Conservation (phyloP, 2,113 vertebrate species). For the Oncorhynchus clarkii region DNA sequence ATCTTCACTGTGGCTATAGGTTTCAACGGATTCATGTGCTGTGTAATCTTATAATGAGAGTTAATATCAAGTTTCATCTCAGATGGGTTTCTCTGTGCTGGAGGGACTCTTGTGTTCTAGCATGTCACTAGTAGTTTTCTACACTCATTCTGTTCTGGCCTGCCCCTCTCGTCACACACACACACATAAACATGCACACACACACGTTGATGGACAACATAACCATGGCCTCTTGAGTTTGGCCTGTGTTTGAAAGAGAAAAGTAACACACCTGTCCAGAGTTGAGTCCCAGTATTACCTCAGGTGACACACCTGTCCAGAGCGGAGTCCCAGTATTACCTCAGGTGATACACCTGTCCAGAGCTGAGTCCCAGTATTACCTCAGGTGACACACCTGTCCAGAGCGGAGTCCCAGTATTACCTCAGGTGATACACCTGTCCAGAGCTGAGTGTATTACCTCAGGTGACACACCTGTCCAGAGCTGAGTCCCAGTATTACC, state of each 20-base stretch:
- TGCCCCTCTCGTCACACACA: neutral
- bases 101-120: slow-evolving; percentile 32
- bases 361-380: too few relatives aligned
- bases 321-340: too few relatives aligned
- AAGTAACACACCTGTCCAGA: slow-evolving; percentile 61
- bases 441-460: too few relatives aligned
- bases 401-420: too few relatives aligned
- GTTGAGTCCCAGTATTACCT: slow-evolving; percentile 20
- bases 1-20: slow-evolving; percentile 33
- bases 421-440: too few relatives aligned
- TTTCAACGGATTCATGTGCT: slow-evolving; percentile 24
- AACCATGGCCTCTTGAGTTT: slow-evolving; percentile 32
- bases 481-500: too few relatives aligned
- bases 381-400: too few relatives aligned
- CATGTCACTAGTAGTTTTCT: slow-evolving; percentile 35
- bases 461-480: too few relatives aligned
- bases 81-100: slow-evolving; percentile 39
- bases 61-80: slow-evolving; percentile 32
- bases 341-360: too few relatives aligned
- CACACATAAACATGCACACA: too few relatives aligned
- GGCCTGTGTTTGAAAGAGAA: slow-evolving; percentile 40
- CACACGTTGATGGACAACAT: slow-evolving; percentile 18
- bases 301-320: too few relatives aligned
- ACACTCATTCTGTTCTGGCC: slow-evolving; percentile 45
- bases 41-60: slow-evolving; percentile 30